Base-by-base conservation (phyloP, 2,113 vertebrate species). In the Lepus americanus region DNA sequence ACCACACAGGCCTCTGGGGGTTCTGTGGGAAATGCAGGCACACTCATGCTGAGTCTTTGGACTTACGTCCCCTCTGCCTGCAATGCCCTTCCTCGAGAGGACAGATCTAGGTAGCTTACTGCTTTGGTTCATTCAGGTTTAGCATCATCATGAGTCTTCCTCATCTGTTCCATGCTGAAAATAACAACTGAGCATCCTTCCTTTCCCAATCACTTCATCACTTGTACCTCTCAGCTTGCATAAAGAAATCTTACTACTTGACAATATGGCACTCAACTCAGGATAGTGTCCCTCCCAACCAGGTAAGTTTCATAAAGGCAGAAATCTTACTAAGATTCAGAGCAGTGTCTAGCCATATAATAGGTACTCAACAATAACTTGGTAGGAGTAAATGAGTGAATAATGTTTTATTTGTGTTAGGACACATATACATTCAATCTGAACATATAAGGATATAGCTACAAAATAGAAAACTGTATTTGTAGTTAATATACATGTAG, bases 401-500 rank as follows among this genome's bases (percentile, higher is more conserved):
- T 51, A 33, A 25, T 72, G 1, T 17, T 69, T 70, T 78, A 16
- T 90, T 87, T 92, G 20, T 73, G 44, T 72, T 51, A 83, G 64
- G 7, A 78, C 19, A 77, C 23, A 55, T 86, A 3, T 4, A 19
- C 55, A 31, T 67, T 72, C 25, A 66, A 19, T 67, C 9, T 44
- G 70, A 61, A 82, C 27, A 31, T 73, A 2, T 51, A 72, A 81
- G n/a, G 88, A n/a, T 66, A 13, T 49, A 64, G 23, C 55, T 66
- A 67, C 19, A 93, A 80, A 79, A 36, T 63, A 27, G 23, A 69
- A 87, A 87, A 66, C 31, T 78, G 1, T 74, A 13, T 87, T 66
- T 95, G 22, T 19, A 78, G 6, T 73, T 87, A 92, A 87, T 78
- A 44, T 92, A 80, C 13, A 59, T 90, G 22, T 88, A 91, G 64